Evolutionary conservation across 2,797 vertebrate genomes (phyloP), one percentile per base, ranked within the genome.

Genomic region (Rhincodon typus): DNA sequence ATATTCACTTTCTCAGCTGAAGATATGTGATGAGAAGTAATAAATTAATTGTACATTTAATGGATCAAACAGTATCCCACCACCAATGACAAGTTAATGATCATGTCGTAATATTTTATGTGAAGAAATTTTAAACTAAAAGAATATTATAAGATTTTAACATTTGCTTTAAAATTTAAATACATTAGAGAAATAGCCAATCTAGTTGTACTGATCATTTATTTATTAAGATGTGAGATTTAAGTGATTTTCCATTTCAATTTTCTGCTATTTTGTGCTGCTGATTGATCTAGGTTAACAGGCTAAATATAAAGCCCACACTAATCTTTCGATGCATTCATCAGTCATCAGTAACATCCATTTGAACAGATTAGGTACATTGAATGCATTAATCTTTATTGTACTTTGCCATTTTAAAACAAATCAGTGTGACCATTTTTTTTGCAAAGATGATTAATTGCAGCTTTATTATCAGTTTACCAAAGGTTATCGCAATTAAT

Each of bases 261-360:
- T 66, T 67, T 21, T n/a, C 88, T 66, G 34, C 10, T 67, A n/a
- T 42, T 93, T 93, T 93, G n/a, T 21, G 66, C 62, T 38, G 66
- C 90, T 93, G 90, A 67, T n/a, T 42, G 66, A 42, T 69, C 66
- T 17, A 3, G 30, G 30, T 17, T 34, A 62, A 90, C 86, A 57
- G 50, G 57, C 30, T 66, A 90, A 62, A 5, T 90, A 90, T 30
- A 66, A 15, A n/a, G 30, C 87, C 87, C 57, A 62, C 57, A 62
- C 87, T 93, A 93, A 93, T 93, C 90, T 67, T 67, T 93, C 25
- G n/a, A 50, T 67, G 62, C 90, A 25, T 15, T n/a, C 53, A 93
- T 93, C 46, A 1, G 69, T 74, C 69, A 94, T 74, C 38, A 23
- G 62, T 66, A 69, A 67, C 90, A 69, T 69, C 19, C 62, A 42